Evolutionary conservation across 2,888 invertebrate species (phyloP).

Genomic region (Sesia apiformis): DNA sequence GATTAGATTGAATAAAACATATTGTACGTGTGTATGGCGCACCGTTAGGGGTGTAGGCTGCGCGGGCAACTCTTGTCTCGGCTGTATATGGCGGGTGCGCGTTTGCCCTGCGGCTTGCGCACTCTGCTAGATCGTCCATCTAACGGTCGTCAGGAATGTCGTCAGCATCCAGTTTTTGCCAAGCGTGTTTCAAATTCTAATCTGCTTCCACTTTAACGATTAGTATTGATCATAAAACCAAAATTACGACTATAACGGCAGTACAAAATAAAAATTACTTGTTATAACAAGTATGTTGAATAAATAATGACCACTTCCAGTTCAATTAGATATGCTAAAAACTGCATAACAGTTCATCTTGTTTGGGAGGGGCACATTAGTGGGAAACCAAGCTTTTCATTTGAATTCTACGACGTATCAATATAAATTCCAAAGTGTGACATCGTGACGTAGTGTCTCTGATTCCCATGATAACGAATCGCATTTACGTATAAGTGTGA

Average conservation of each 20-base stretch:
- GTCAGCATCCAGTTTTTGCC: conserved; percentile 54
- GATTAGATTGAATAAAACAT: no score
- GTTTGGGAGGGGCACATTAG: neutral
- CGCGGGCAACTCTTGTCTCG: neutral
- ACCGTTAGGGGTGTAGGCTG: neutral
- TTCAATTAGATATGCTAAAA: neutral
- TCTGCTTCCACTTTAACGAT: conserved; percentile 33
- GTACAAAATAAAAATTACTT: conserved; percentile 12
- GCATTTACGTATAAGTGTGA: conserved; percentile 47
- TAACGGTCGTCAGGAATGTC: conserved; percentile 65
- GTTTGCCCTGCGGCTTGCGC: neutral
- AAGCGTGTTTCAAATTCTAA: conserved; percentile 43
- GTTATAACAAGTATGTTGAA: conserved; percentile 8
- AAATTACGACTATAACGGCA: conserved; percentile 24
- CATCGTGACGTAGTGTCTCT: conserved; percentile 39
- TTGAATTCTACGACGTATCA: neutral
- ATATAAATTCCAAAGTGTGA: conserved; percentile 12
- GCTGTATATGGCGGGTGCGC: neutral
- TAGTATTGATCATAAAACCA: conserved; percentile 33
- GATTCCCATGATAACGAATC: conserved; percentile 38
- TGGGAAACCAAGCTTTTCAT: neutral
- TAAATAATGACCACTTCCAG: conserved; percentile 5
- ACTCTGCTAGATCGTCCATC: conserved; percentile 12
- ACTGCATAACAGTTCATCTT: neutral
- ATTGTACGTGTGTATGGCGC: no score